Conservation (phyloP, 2,797 vertebrate species). For the Pseudochirops cupreus region DNA sequence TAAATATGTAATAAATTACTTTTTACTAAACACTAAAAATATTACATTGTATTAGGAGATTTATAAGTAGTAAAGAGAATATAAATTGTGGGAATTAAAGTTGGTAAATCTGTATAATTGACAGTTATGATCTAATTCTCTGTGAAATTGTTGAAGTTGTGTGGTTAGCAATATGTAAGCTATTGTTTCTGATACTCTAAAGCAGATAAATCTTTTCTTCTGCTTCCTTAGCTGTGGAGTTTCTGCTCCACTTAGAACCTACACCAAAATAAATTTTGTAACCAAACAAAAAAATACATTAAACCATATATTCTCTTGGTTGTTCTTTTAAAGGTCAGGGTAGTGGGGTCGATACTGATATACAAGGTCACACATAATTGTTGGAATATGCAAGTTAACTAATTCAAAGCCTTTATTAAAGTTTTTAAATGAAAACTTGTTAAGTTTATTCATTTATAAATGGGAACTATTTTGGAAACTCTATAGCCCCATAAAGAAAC, state of each 20-base stretch:
- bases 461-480: slow-evolving; percentile 49
- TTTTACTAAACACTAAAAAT: slow-evolving; percentile 57
- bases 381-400: slow-evolving; percentile 29
- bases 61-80: slow-evolving; percentile 16
- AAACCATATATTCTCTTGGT: slow-evolving; percentile 40
- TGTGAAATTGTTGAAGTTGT: slow-evolving; percentile 33
- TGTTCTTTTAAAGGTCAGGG: slow-evolving; percentile 45
- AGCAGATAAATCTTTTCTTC: background rate
- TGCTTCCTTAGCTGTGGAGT: slow-evolving; percentile 1
- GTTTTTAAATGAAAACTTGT: slow-evolving; percentile 42
- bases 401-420: slow-evolving; percentile 26
- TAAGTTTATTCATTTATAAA: slow-evolving; percentile 69
- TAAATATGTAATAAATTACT: slow-evolving; percentile 48
- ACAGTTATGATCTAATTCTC: slow-evolving; percentile 55
- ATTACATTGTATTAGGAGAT: slow-evolving; percentile 32
- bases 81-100: slow-evolving; percentile 2
- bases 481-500: background rate
- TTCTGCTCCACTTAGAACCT: slow-evolving; percentile 38
- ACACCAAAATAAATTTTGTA: slow-evolving; percentile 18
- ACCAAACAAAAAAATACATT: slow-evolving; percentile 42
- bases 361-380: slow-evolving; percentile 8
- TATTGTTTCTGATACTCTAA: slow-evolving; percentile 35
- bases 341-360: slow-evolving; percentile 24
- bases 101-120: slow-evolving; percentile 24
- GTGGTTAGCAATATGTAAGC: background rate